Evolutionary conservation across 1,140 invertebrate species (phyloP).

Genomic region (Fopius arisanus): DNA sequence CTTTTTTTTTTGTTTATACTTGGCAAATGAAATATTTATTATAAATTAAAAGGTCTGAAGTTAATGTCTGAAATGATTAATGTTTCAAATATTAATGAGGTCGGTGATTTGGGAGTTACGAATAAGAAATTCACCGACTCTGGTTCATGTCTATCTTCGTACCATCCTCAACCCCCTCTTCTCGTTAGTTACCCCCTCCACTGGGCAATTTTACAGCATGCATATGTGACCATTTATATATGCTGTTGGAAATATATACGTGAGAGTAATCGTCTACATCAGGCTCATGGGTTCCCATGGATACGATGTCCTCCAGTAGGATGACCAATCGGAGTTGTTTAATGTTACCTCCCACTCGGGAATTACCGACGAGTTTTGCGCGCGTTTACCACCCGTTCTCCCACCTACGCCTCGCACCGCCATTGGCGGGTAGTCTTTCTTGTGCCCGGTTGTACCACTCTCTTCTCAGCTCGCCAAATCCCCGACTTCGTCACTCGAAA

Average conservation of each 20-base stretch:
- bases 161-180: background rate
- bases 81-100: background rate
- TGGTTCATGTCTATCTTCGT: background rate
- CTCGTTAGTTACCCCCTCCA: background rate
- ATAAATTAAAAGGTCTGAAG: too few relatives aligned
- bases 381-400: conserved; percentile 6
- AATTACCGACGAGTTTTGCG: background rate
- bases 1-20: too few relatives aligned
- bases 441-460: background rate
- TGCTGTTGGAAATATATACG: background rate
- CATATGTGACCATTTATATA: background rate
- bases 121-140: background rate
- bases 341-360: conserved; percentile 2
- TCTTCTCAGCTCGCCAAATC: background rate
- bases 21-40: too few relatives aligned
- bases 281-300: conserved; percentile 48
- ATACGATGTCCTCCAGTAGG: conserved; percentile 48
- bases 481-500: background rate
- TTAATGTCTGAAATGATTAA: too few relatives aligned
- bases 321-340: conserved; percentile 46
- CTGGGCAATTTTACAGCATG: background rate
- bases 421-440: conserved; percentile 8
- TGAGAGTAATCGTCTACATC: conserved; percentile 10
- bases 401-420: conserved; percentile 18
- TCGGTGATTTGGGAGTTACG: background rate